Conservation (phyloP, 2,888 invertebrate genomes). For the Tetramorium bicarinatum region DNA sequence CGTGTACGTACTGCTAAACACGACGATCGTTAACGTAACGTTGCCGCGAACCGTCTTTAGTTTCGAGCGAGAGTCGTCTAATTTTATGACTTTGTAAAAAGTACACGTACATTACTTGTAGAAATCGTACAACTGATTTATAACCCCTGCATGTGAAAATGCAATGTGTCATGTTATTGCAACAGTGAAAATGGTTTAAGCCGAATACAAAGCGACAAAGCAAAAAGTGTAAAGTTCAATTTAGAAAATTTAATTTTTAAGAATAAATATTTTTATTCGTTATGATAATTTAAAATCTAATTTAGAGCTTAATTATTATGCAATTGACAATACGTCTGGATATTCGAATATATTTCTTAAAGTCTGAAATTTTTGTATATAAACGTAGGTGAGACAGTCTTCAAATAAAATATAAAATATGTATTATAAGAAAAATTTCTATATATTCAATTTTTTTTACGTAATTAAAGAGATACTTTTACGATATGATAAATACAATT, state of each 20-base stretch:
- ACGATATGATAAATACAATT: not conserved
- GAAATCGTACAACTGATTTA: constrained; percentile 32
- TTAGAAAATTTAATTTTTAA: not conserved
- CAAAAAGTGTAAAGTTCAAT: not conserved
- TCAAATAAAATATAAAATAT: not conserved
- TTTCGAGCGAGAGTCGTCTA: constrained; percentile 27
- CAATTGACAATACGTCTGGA: not conserved
- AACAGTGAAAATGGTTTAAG: not conserved
- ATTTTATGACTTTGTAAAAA: constrained; percentile 15
- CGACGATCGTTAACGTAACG: constrained; percentile 17
- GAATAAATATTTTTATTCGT: not conserved
- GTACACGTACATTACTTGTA: constrained; percentile 22
- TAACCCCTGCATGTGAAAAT: constrained; percentile 20
- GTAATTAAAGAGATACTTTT: too few relatives aligned
- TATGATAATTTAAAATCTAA: not conserved
- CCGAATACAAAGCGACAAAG: not conserved
- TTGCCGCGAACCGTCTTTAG: not conserved
- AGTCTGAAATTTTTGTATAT: not conserved
- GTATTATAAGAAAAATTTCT: not conserved
- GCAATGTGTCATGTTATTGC: constrained; percentile 29
- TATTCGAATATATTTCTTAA: not conserved
- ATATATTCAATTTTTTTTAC: not conserved
- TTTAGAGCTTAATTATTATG: constrained; percentile 10
- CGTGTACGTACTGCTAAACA: constrained; percentile 11
- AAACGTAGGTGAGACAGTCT: not conserved